A percentile compares a stretch with the other conserved stretches of the same genome.
Conservation (phyloP, 2,888 invertebrate genomes). For the Chesias legatella region DNA sequence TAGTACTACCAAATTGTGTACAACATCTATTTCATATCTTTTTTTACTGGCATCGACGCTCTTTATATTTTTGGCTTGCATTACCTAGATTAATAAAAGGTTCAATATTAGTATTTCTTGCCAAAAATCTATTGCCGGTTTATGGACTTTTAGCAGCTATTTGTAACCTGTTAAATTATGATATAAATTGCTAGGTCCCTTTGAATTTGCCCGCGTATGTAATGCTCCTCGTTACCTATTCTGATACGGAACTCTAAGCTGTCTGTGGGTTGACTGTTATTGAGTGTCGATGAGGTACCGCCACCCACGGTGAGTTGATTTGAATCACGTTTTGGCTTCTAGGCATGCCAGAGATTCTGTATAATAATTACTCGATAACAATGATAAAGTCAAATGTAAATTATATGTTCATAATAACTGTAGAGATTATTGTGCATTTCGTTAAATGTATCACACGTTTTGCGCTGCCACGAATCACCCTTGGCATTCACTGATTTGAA, state of each 20-base stretch:
- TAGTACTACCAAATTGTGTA: constrained; percentile 9
- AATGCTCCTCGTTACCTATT: no score
- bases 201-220: no score
- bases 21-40: constrained; percentile 6
- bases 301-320: constrained; percentile 50
- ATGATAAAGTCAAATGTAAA: no score
- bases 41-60: not conserved
- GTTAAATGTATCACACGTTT: no score
- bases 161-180: no score
- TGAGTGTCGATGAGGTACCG: constrained; percentile 47
- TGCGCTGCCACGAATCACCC: no score
- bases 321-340: constrained; percentile 49
- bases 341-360: constrained; percentile 10
- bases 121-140: no score
- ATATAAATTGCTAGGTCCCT: no score
- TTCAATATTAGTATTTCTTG: not conserved
- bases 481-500: no score
- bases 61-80: not conserved
- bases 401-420: no score
- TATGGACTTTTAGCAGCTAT: no score
- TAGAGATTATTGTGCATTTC: no score
- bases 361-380: not conserved
- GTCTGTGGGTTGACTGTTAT: constrained; percentile 46
- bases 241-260: constrained; percentile 16
- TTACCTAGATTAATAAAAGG: not conserved